These are phyloP conservation scores for Stenolophus ochropezus DNA, from an alignment of 2,888 invertebrate genomes.

Conservation along the genomic window DNA sequence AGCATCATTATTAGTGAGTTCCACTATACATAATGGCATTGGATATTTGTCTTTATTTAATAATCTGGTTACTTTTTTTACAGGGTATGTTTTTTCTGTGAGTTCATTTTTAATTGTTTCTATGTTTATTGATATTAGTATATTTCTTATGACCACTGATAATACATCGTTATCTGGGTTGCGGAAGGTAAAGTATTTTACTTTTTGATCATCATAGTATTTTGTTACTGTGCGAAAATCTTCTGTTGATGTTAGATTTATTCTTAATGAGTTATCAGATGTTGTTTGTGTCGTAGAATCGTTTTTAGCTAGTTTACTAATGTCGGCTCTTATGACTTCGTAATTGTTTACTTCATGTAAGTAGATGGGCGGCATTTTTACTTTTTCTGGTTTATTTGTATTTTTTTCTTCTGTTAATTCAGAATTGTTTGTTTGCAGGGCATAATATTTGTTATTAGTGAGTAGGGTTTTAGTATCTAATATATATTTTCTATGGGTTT, in stretches of 20 bases:
- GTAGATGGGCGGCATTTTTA: conserved; percentile 24
- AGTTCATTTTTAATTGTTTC: too few species aligned
- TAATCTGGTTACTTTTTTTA: too few species aligned
- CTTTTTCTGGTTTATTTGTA: not conserved
- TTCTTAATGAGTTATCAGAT: not conserved
- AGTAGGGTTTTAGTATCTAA: not conserved
- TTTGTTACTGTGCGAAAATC: not conserved
- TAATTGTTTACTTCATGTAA: conserved; percentile 12
- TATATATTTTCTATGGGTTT: not conserved
- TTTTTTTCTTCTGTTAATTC: not conserved
- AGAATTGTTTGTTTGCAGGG: not conserved
- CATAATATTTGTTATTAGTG: not conserved
- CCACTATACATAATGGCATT: too few species aligned
- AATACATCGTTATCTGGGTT: not conserved
- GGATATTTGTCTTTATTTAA: too few species aligned
- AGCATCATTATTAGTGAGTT: not conserved
- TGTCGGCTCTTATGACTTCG: not conserved
- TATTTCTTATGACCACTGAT: too few species aligned
- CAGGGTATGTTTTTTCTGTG: too few species aligned
- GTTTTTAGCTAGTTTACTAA: not conserved
- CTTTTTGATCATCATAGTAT: conserved; percentile 13
- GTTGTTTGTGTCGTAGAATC: not conserved
- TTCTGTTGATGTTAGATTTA: not conserved
- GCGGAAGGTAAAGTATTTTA: conserved; percentile 5
- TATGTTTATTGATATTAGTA: too few species aligned